These are phyloP conservation scores for Riparia riparia DNA, from an alignment of 2,113 vertebrate species.

Conservation along the genomic window DNA sequence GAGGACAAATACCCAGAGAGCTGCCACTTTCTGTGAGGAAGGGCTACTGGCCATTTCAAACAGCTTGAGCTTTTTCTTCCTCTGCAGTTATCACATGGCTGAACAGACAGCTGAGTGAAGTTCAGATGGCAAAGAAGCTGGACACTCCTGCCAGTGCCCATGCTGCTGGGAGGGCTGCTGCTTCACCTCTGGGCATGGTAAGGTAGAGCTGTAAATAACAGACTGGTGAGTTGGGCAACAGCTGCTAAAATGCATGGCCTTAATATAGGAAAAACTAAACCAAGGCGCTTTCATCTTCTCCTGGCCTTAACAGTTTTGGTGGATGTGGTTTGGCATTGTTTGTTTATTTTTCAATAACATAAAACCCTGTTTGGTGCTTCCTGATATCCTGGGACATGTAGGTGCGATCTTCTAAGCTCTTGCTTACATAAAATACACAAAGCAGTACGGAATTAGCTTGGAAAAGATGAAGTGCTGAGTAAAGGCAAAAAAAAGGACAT, in stretches of 20 bases:
- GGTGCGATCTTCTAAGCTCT: neutral
- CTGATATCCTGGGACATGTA: neutral
- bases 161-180: conserved; percentile 64
- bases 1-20: neutral
- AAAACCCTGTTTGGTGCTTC: neutral
- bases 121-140: conserved; percentile 81
- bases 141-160: conserved; percentile 66
- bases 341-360: neutral
- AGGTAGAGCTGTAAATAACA: neutral
- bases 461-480: neutral
- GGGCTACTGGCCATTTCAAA: neutral
- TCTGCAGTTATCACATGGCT: conserved; percentile 91
- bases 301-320: neutral
- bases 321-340: too few species aligned
- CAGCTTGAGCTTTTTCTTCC: neutral
- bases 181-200: conserved; percentile 73
- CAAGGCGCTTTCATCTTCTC: neutral
- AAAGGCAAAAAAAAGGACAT: neutral
- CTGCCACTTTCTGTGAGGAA: neutral
- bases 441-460: neutral
- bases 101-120: conserved; percentile 95
- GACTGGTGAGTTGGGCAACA: too few species aligned
- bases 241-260: neutral
- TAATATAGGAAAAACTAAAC: neutral
- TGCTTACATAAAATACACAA: neutral